phyloP scores from a whole-genome alignment of 2,113 vertebrate species.

The Pseudorasbora parva region DNA sequence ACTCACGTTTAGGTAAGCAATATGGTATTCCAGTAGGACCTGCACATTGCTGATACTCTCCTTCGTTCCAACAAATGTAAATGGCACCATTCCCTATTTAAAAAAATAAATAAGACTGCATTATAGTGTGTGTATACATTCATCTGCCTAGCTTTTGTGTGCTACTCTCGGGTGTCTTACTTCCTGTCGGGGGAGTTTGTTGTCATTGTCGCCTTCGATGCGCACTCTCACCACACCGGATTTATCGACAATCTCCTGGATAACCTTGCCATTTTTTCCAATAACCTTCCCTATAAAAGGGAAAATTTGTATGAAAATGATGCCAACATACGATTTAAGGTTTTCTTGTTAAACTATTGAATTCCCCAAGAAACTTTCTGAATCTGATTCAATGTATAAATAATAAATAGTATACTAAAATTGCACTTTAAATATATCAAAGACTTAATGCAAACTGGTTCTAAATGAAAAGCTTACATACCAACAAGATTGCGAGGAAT shows the following conservation, averaged over 20 bases:
- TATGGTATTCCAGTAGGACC: constrained; percentile 95
- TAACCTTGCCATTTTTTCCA: constrained; percentile 90
- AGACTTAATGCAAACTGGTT: not conserved
- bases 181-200: constrained; percentile 86
- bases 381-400: not conserved
- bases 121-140: not conserved
- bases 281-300: constrained; percentile 85
- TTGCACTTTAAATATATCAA: not conserved
- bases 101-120: constrained; percentile 46
- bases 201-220: constrained; percentile 91
- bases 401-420: not conserved
- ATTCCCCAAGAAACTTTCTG: too few species aligned
- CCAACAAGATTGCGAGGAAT: constrained; percentile 88
- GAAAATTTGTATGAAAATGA: not conserved
- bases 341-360: too few species aligned
- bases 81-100: constrained; percentile 95
- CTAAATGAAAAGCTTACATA: constrained; percentile 63
- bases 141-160: not conserved
- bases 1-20: constrained; percentile 94
- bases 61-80: constrained; percentile 97
- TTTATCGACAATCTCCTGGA: constrained; percentile 93
- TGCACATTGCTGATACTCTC: constrained; percentile 97
- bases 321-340: not conserved
- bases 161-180: constrained; percentile 66
- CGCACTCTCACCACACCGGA: constrained; percentile 89